Base-by-base conservation (phyloP, 2,113 vertebrate genomes). In the Archilochus colubris region DNA sequence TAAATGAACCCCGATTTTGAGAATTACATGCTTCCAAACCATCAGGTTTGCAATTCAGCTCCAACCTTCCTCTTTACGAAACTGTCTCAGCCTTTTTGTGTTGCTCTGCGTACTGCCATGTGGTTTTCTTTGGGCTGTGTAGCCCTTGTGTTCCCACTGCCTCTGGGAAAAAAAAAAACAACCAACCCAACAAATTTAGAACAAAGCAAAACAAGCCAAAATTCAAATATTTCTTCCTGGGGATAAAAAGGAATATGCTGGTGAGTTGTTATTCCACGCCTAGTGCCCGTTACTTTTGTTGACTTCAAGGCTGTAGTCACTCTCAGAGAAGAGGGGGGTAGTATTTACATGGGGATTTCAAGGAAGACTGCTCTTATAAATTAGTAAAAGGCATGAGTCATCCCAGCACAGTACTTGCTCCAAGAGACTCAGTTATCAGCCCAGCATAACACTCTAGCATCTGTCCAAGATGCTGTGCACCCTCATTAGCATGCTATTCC, bases 381-480 rank as follows among this genome's bases (percentile, higher is more conserved):
- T 98, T 97, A 98, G 96, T 98, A 97, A 98, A 97, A 97, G 94
- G 92, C 84, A 59, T 98, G 97, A 98, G 93, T 98, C 97, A 97
- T 96, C 92, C 70, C 96, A 94, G 94, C 22, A 13, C 95, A 88
- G 87, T 64, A 80, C 95, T 97, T 95, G 91, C 97, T 97, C 96
- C 96, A 96, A 95, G 96, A 97, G 96, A 96, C 13, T 53, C 95
- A 91, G 91, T 94, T 97, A 92, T 84, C 91, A 98, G 89, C 89
- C 91, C 95, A 91, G 94, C 91, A 81, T 94, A 97, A 97, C 91
- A 89, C 92, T 88, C 78, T 9, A 74, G 96, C 96, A 97, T 96
- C 96, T 97, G 95, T 96, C 97, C 91, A 94, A 94, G 96, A 88
- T 9, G 36, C 89, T 40, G 25, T 11, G 21, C 75, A 31, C 75